These are phyloP conservation scores for Bubo scandiacus DNA, from an alignment of 2,113 vertebrate genomes.

Conservation along the genomic window DNA sequence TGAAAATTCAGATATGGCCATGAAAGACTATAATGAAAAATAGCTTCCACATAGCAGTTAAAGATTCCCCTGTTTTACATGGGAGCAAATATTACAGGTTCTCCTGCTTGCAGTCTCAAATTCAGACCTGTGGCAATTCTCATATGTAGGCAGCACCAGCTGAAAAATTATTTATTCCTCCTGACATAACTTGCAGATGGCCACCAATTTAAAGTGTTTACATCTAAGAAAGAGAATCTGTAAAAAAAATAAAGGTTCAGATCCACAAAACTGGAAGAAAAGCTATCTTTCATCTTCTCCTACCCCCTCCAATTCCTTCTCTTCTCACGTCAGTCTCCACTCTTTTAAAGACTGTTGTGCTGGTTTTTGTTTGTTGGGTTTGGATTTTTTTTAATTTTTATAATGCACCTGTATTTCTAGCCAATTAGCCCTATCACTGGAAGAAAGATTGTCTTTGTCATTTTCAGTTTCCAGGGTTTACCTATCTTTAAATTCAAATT, in stretches of 20 bases:
- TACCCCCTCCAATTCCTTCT: neutral
- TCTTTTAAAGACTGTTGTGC: neutral
- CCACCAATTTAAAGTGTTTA: neutral
- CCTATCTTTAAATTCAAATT: neutral
- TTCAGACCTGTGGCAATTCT: neutral
- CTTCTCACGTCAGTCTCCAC: neutral
- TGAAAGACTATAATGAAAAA: neutral
- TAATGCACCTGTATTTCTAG: neutral
- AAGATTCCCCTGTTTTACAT: neutral
- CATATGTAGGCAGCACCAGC: neutral
- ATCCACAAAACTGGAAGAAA: neutral
- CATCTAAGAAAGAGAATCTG: neutral
- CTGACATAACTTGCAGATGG: neutral
- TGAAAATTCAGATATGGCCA: neutral
- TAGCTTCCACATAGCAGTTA: neutral
- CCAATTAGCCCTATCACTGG: neutral
- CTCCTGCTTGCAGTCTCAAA: neutral
- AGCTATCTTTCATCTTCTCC: neutral
- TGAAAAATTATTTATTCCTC: neutral
- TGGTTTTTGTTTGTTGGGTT: neutral
- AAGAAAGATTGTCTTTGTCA: neutral
- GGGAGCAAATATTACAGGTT: neutral
- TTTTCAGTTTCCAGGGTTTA: neutral
- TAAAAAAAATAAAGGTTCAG: neutral
- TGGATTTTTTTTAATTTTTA: neutral